phyloP scores from a whole-genome alignment of 2,888 invertebrate species.

The Atethmia centrago region DNA sequence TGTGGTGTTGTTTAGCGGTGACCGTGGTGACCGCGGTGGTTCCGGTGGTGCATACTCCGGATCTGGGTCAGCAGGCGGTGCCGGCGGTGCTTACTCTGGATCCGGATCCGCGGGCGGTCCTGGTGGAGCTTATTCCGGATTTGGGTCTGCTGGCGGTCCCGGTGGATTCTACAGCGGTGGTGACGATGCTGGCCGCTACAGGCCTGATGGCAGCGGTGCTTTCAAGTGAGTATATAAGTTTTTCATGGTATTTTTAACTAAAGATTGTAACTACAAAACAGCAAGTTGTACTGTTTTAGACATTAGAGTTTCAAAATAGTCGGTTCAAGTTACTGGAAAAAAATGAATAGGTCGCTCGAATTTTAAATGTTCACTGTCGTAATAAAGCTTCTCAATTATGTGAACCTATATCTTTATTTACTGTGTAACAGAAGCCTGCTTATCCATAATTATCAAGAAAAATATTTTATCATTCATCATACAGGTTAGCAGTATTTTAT shows the following conservation, averaged over 20 bases:
- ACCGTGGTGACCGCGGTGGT: constrained; percentile 83
- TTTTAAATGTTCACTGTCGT: not conserved
- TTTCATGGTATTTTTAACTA: not conserved
- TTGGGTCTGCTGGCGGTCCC: constrained; percentile 53
- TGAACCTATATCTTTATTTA: not conserved
- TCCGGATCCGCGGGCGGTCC: constrained; percentile 65
- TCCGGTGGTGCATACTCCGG: constrained; percentile 80
- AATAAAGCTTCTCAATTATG: not conserved
- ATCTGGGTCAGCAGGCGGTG: constrained; percentile 70
- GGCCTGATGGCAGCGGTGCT: constrained; percentile 69
- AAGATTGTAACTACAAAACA: not conserved
- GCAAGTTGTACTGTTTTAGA: not conserved
- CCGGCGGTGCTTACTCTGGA: constrained; percentile 71
- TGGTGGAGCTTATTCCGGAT: constrained; percentile 53
- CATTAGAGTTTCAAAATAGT: not conserved
- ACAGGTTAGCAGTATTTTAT: not conserved
- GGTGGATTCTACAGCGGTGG: constrained; percentile 66
- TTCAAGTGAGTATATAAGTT: constrained; percentile 65
- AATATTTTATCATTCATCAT: not conserved
- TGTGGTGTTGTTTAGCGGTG: constrained; percentile 73
- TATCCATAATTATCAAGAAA: not conserved
- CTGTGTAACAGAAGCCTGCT: not conserved
- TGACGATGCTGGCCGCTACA: constrained; percentile 73
- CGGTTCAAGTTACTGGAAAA: not conserved
- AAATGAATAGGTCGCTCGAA: not conserved